Base-by-base conservation (phyloP, 2,888 invertebrate genomes). In the Sclerodermus sp. region DNA sequence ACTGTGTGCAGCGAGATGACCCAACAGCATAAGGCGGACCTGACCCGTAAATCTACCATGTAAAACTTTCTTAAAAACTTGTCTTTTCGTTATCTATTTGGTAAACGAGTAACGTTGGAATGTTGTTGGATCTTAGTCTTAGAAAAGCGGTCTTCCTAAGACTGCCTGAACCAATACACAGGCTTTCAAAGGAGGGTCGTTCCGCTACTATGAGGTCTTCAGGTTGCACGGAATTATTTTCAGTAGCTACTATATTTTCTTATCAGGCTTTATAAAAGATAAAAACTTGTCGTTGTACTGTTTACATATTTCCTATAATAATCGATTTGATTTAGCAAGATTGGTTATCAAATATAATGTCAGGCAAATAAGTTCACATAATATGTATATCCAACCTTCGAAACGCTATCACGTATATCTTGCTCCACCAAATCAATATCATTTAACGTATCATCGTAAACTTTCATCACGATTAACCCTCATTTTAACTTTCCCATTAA, bases 241-340 rank as follows among this genome's bases (percentile, higher is more conserved):
- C 51, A 55, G 53, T 41, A 57, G 47, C 58, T 52, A 55, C 52
- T 61, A 13, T 34, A 58, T 47, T 51, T 40, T 55, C 55, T 62
- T 49, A 52, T 44, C 53, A 44, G 57, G 55, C 39, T 49, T 64
- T 64, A 63, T 53, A 64, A 63, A 63, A 64, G 58, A 61, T 64
- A 59, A 61, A 63, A 64, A 63, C 51, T 59, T 62, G 64, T 63
- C 63, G 63, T 63, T 63, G 63, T 63, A 63, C 65, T 64, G 62
- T 57, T 63, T 47, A 50, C 43, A 45, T 51, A 51, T 36, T 52
- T 38, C 41, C 37, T 55, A 51, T 34, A 34, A 34, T 34, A 34
- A 4, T 34, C 34, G 49, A 58, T 42, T 63, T 51, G 53, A 58
- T 61, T 52, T 47, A 56, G 50, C 53, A 56, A 60, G 49, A 55